Percentiles rank a stretch among this genome's conserved stretches.
Evolutionary conservation across 2,113 vertebrate genomes (phyloP).

Genomic region (Hipposideros armiger): DNA sequence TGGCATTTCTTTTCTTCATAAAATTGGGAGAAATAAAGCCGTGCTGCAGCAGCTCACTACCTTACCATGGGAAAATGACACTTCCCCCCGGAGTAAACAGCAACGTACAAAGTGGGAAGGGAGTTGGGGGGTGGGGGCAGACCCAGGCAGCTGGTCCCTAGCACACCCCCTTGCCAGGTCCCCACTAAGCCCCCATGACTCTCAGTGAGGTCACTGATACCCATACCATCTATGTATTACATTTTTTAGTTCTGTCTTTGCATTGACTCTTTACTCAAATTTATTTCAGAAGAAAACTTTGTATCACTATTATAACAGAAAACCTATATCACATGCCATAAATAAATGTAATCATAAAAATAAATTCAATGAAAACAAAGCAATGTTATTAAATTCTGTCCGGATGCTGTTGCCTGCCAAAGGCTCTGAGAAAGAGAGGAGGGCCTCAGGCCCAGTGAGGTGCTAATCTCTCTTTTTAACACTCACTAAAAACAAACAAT

Average conservation of each 20-base stretch:
- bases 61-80: neutral
- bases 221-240: neutral
- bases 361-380: conserved; percentile 60
- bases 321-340: neutral
- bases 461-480: conserved; percentile 38
- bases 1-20: neutral
- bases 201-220: neutral
- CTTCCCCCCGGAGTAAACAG: neutral
- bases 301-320: neutral
- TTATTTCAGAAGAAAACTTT: conserved; percentile 35
- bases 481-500: conserved; percentile 20
- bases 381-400: conserved; percentile 3
- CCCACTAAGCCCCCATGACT: neutral
- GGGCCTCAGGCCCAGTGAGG: neutral
- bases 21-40: neutral
- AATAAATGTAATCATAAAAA: conserved; percentile 62
- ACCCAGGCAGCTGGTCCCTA: rapidly evolving
- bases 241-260: neutral
- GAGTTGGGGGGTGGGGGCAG: rapidly evolving
- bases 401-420: neutral
- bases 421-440: neutral
- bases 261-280: conserved; percentile 40
- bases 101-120: neutral
- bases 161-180: rapidly evolving
- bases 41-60: neutral